These are phyloP conservation scores for Lota lota DNA, from an alignment of 2,113 vertebrate genomes.

Conservation along the genomic window DNA sequence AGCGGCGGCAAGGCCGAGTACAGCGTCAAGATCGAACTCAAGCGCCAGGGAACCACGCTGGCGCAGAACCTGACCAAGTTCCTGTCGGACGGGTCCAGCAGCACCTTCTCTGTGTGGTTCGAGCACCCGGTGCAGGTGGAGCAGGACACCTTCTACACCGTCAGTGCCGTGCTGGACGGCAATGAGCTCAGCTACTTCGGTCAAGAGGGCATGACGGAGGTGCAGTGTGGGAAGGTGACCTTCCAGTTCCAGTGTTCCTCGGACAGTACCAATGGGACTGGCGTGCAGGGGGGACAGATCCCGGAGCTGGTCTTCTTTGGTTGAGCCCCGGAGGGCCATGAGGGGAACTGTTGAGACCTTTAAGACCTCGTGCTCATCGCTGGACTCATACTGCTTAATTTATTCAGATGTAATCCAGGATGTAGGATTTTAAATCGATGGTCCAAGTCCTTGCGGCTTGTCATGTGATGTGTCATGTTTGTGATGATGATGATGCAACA, in stretches of 20 bases:
- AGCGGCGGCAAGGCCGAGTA: conserved; percentile 90
- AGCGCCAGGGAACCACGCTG: conserved; percentile 82
- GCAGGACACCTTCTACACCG: conserved; percentile 91
- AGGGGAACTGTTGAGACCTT: no score
- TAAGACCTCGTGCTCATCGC: no score
- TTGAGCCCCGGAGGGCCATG: conserved; percentile 65
- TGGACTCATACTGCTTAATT: no score
- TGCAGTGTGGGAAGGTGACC: conserved; percentile 91
- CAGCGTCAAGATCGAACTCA: conserved; percentile 89
- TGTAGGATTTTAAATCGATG: no score
- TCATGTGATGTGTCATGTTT: not conserved
- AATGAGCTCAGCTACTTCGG: conserved; percentile 95
- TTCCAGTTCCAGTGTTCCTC: conserved; percentile 98
- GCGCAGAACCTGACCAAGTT: conserved; percentile 90
- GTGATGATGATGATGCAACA: no score
- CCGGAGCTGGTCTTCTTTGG: conserved; percentile 95
- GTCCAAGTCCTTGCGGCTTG: not conserved
- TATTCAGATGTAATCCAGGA: no score
- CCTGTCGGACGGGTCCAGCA: conserved; percentile 88
- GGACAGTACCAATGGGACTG: conserved; percentile 93
- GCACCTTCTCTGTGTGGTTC: conserved; percentile 91
- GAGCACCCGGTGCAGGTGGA: conserved; percentile 94
- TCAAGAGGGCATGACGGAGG: conserved; percentile 95
- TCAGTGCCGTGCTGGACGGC: conserved; percentile 88
- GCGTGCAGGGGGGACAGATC: conserved; percentile 94